Evolutionary conservation across 2,113 vertebrate species (phyloP), one percentile per base, ranked within the genome.

Genomic region (Tautogolabrus adspersus): DNA sequence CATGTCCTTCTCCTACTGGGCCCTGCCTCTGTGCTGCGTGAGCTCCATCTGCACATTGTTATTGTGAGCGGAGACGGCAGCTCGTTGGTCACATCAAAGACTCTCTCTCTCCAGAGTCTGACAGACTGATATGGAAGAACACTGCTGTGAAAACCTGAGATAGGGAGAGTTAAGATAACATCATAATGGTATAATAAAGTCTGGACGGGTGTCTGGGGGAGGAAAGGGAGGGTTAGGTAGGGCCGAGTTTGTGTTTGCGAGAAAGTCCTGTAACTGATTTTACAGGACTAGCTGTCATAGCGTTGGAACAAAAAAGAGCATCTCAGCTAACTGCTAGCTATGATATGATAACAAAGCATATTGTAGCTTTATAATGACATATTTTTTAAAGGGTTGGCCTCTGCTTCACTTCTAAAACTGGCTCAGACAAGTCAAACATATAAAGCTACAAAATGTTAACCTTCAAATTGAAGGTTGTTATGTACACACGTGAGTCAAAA

Each of bases 81-180:
- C 88, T 91, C 72, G 64, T 82, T 60, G 59, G 77, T 83, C 85
- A 92, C 93, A 92, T 95, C 93, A 95, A 95, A 96, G 91, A 75
- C 44, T 37, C 69, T 52, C 40, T 34, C 40, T 71, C 38, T 51
- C 46, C 47, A 44, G 47, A 13, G 34, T 56, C 62, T 51, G 86
- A 76, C 66, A 56, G 66, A 65, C 73, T 30, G 71, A 81, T 57
- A 63, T 42, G 46, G 71, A 83, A 51, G 75, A 62, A 57, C 23
- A 13, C 71, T 10, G 83, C 79, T 84, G 86, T 56, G 75, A 72
- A 51, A 69, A 70, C 19, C 16, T n/a, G 23, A 58, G 67, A 73
- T 66, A 75, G 81, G 3, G 49, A 76, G 58, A 86, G 82, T 64
- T 62, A 52, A 77, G 72, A 75, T 72, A 81, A 80, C 75, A 81